Percentiles rank a stretch among this genome's conserved stretches.
Evolutionary conservation across 1,140 invertebrate species (phyloP).

Genomic region (Drosophila mayri): DNA sequence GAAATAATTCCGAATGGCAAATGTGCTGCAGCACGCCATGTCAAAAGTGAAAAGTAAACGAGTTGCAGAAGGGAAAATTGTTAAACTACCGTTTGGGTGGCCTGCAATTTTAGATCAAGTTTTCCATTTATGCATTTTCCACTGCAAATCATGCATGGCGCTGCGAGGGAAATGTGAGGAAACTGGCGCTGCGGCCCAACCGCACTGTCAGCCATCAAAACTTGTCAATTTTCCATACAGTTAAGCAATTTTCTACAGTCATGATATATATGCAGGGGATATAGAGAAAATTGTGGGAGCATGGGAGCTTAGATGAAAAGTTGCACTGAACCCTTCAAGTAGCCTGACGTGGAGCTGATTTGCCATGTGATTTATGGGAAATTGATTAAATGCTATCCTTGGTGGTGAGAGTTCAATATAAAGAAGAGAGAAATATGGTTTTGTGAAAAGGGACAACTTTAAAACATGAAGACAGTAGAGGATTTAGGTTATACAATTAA

Average conservation of each 20-base stretch:
- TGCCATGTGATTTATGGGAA: conserved; percentile 72
- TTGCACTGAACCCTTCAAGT: conserved; percentile 30
- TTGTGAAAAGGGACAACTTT: not conserved
- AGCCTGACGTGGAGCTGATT: conserved; percentile 54
- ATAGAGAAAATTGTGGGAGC: conserved; percentile 13
- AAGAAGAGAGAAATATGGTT: not conserved
- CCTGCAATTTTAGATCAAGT: conserved; percentile 58
- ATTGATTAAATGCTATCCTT: conserved; percentile 67
- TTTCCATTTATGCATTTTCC: conserved; percentile 66
- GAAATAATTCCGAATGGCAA: conserved; percentile 62
- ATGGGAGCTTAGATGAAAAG: conserved; percentile 12
- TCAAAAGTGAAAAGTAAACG: conserved; percentile 50
- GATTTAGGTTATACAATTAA: too few relatives aligned
- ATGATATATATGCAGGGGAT: conserved; percentile 50
- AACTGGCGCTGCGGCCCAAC: conserved; percentile 40
- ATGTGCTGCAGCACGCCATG: conserved; percentile 64
- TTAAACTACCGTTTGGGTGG: conserved; percentile 42
- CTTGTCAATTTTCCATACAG: conserved; percentile 82
- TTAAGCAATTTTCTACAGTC: conserved; percentile 73
- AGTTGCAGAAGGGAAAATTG: conserved; percentile 26
- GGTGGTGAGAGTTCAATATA: not conserved
- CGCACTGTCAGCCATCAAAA: conserved; percentile 76
- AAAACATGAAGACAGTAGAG: not conserved
- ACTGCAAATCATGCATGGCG: conserved; percentile 59
- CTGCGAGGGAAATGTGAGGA: not conserved